Base-by-base conservation (phyloP, 1,140 invertebrate species). In the Danaus melanippus region DNA sequence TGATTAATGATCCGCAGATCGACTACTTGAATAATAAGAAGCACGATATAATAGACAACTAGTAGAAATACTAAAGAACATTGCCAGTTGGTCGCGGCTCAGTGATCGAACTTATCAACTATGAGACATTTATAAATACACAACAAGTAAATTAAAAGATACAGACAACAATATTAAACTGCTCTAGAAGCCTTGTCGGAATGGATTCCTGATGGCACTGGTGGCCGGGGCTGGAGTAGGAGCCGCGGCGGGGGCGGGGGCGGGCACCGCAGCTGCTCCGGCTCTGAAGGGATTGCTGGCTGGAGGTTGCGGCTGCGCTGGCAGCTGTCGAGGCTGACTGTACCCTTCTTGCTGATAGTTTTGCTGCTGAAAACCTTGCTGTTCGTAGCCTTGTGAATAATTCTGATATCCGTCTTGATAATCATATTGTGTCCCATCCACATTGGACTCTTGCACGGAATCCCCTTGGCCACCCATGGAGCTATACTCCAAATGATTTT, bases 401-500 rank as follows among this genome's bases (percentile, higher is more conserved):
- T 79, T 82, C 56, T 89, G 88, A 64, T 90, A 89, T 3, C 86
- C 84, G 9, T 80, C 74, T 58, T 88, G 80, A 53, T 88, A 83
- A 10, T 84, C 76, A 46, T 79, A 76, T 3, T 66, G 62, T 8
- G 71, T 66, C 64, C 88, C 71, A 64, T 94, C 92, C 1, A 94
- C 81, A 62, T 91, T 92, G 0, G 93, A 93, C 76, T 94, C 93
- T 77, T 93, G 91, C 12, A 79, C 76, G 32, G 88, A 75, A 41
- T 87, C 86, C 10, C 85, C 84, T 62, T 83, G 75, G 12, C 78
- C 76, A 74, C 89, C 64, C 69, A 89, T 72, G 66, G 90, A 82
- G 52, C 87, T 87, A 62, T 93, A 93, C 74, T 93, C 92, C 46
- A 95, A 75, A 67, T 96, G 94, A 71, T 95, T 96, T 66, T 94